phyloP scores from a whole-genome alignment of 2,113 vertebrate genomes.

The Polypterus senegalus region DNA sequence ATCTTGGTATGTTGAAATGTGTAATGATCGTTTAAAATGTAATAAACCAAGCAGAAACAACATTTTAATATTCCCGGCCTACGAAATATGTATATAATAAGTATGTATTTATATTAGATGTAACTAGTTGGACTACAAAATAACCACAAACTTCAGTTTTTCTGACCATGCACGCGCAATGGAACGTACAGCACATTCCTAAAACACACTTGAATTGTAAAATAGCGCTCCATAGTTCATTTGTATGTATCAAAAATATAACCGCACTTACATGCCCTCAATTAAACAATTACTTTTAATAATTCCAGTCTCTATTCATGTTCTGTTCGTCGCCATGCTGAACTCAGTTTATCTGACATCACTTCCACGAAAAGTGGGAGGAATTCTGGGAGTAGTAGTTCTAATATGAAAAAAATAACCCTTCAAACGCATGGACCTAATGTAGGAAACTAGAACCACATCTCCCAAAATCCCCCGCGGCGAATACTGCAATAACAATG shows the following conservation, averaged over 20 bases:
- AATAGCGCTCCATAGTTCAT: not conserved
- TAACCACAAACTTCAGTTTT: not conserved
- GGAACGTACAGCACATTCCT: not conserved
- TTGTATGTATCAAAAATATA: not conserved
- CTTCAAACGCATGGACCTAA: not conserved
- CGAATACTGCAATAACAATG: not conserved
- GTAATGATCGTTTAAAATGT: too few species aligned
- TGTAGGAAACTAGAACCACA: not conserved
- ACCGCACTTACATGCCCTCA: not conserved
- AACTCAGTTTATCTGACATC: constrained; percentile 13
- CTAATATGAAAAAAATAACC: not conserved
- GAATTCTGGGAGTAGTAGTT: constrained; percentile 37
- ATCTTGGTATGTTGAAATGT: too few species aligned
- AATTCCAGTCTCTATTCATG: not conserved
- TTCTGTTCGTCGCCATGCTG: constrained; percentile 27
- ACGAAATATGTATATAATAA: too few species aligned
- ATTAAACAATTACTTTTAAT: not conserved
- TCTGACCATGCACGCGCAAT: not conserved
- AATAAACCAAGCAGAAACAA: too few species aligned
- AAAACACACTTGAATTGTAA: not conserved
- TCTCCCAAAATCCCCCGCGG: not conserved
- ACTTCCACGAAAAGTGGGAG: not conserved
- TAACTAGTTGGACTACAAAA: not conserved
- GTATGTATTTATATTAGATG: too few species aligned
- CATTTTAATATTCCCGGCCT: too few species aligned